Evolutionary conservation across 2,888 invertebrate species (phyloP), one percentile per base, ranked within the genome.

Genomic region (Eudasyphora cyanicolor): DNA sequence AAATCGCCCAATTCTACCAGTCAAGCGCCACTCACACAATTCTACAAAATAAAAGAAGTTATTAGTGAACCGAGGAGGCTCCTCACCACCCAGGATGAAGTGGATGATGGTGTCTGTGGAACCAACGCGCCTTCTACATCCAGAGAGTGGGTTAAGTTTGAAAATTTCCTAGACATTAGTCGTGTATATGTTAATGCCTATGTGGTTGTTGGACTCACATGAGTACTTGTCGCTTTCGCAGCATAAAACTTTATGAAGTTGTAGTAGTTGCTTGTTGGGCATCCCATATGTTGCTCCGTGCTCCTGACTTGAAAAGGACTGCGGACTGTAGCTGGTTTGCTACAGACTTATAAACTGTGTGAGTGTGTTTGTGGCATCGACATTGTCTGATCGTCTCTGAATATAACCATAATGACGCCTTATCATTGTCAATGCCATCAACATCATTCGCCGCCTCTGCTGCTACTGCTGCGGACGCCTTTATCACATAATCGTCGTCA

Each of bases 161-260:
- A 45, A 62, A 62, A 76, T 60, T 78, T 81, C 8, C 78, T 69
- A 84, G 84, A 81, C 84, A 76, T 71, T 76, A 54, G 78, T 75
- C 84, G 62, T 84, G 82, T 82, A 62, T 73, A 67, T 76, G 76
- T 84, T 76, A 76, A 78, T 76, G 70, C 73, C 70, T 75, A 75
- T 73, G 71, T 76, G 35, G 64, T 60, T 75, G 76, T 69, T 69
- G 82, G n/a, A n/a, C n/a, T n/a, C n/a, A n/a, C n/a, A n/a, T n/a
- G n/a, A n/a, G n/a, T 29, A 17, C 29, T 60, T 60, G 12, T 60
- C 29, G 7, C 17, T 17, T 60, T 60, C n/a, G 21, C 2, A 14
- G 57, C 7, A 60, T 29, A 27, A 42, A 42, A 42, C 67, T 67
- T 42, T 67, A 42, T 67, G 42, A 3, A 67, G 21, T 24, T 42